Conservation (phyloP, 1,140 invertebrate genomes). For the Brachionus koreanus region DNA sequence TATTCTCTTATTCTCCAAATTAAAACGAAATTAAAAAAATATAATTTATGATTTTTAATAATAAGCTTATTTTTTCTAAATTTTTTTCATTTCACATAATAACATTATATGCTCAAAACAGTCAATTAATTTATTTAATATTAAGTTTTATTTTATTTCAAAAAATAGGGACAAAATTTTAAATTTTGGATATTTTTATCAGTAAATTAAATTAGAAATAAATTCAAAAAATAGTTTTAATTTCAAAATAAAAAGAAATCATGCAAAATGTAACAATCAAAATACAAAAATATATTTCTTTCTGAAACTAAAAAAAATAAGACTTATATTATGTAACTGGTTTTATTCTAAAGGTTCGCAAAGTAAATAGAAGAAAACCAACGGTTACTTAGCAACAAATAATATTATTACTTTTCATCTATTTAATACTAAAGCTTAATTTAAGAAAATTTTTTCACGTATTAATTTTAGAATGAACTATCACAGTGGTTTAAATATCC, state of each 20-base stretch:
- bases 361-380: background rate
- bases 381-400: background rate
- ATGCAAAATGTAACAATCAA: background rate
- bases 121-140: no score
- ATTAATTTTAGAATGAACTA: background rate
- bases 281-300: background rate
- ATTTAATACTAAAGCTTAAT: constrained; percentile 1
- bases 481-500: background rate
- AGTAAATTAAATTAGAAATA: background rate
- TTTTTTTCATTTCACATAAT: no score
- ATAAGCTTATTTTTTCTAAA: no score
- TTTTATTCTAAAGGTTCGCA: background rate
- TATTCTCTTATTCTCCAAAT: background rate
- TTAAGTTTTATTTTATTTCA: no score
- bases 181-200: background rate
- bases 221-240: background rate
- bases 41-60: no score
- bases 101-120: no score
- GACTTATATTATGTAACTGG: background rate
- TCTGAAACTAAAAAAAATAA: background rate
- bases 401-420: background rate
- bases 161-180: no score
- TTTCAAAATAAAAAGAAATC: background rate
- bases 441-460: background rate
- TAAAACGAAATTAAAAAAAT: no score